Percentiles rank a stretch among this genome's conserved stretches.
Evolutionary conservation across 2,113 vertebrate species (phyloP).

Genomic region (Ciconia stormi): DNA sequence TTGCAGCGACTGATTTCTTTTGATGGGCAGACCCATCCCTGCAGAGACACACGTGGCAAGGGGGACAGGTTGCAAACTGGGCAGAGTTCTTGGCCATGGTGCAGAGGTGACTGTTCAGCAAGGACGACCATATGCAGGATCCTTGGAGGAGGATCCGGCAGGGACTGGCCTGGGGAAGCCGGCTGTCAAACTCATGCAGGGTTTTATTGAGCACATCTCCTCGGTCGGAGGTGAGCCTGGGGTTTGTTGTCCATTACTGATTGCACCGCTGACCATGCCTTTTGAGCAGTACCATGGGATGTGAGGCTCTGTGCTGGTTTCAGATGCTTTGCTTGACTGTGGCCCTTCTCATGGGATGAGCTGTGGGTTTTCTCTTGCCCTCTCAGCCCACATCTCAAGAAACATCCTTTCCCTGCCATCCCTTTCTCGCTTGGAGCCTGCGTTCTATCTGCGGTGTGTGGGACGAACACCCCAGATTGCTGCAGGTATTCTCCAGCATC

Average conservation of each 20-base stretch:
- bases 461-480: neutral
- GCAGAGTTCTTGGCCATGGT: neutral
- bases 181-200: neutral
- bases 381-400: neutral
- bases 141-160: neutral
- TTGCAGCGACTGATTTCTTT: neutral
- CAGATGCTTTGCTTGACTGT: neutral
- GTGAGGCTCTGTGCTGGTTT: neutral
- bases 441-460: neutral
- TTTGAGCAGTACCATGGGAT: neutral
- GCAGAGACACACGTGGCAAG: neutral
- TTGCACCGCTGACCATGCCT: neutral
- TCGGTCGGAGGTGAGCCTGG: fast-evolving
- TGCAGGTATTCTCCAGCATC: neutral
- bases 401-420: neutral
- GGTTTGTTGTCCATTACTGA: neutral
- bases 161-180: neutral
- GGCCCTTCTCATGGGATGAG: neutral
- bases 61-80: fast-evolving
- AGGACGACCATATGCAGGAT: neutral
- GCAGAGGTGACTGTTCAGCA: neutral
- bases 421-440: neutral
- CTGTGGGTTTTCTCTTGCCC: neutral
- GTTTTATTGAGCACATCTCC: neutral
- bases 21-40: neutral